Evolutionary conservation across 2,113 vertebrate genomes (phyloP).

Genomic region (Cepphus grylle): DNA sequence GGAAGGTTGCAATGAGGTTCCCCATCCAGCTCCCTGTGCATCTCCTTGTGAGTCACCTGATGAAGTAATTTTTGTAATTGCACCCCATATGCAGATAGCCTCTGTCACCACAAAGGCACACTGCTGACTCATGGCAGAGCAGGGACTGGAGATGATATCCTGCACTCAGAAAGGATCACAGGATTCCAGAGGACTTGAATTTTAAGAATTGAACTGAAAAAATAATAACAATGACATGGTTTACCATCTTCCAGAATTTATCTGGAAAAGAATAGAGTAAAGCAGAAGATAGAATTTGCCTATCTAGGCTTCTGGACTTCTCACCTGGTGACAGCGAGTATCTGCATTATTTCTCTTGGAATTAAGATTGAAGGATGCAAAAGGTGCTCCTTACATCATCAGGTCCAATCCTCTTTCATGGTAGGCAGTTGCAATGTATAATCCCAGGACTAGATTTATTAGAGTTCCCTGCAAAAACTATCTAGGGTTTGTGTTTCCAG

Average conservation of each 20-base stretch:
- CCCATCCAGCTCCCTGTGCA: fast-evolving
- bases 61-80: fast-evolving
- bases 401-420: background rate
- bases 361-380: background rate
- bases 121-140: background rate
- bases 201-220: background rate
- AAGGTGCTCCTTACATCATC: background rate
- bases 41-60: fast-evolving
- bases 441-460: background rate
- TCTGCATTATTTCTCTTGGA: background rate
- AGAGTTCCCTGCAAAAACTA: background rate
- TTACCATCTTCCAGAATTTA: background rate
- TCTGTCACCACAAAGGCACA: background rate
- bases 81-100: fast-evolving
- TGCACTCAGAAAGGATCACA: background rate
- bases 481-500: background rate
- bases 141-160: background rate
- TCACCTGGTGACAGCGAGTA: background rate
- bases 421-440: background rate
- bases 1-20: background rate
- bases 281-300: background rate
- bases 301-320: background rate
- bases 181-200: background rate
- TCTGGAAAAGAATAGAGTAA: background rate
- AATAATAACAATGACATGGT: background rate